Evolutionary conservation across 2,113 vertebrate species (phyloP), one percentile per base, ranked within the genome.

Genomic region (Nothoprocta perdicaria): DNA sequence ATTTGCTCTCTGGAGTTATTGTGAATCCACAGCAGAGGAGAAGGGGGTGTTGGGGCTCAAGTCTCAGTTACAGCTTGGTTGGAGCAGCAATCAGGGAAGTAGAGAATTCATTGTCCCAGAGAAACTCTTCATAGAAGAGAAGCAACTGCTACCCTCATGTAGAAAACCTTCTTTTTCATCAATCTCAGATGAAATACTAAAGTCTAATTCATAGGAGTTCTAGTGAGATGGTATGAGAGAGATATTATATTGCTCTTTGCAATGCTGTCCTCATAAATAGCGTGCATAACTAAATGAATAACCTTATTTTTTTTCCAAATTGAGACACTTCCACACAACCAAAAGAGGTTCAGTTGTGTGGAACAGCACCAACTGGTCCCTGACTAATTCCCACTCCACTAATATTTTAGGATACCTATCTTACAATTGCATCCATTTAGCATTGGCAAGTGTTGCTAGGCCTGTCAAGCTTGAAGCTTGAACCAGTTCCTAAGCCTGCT

Each of bases 291-390:
- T 80, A 60, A 53, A 66, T 2, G 3, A 73, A 22, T 19, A 67
- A 29, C 40, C 48, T 13, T 52, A 5, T 27, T 82, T 80, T 26
- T 75, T 71, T 62, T 67, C 73, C 55, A 40, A 85, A 35, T 43
- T 67, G 46, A 15, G 21, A 48, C n/a, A 24, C 6, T 0, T 0
- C 23, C 1, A 1, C 29, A 19, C 19, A n/a, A 80, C 73, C 8
- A 8, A 5, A 80, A 35, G 7, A 14, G 18, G 12, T 65, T 8
- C 11, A 0, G 1, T 10, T 45, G 45, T 71, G 26, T 2, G 0
- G 66, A 63, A 45, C 24, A 53, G 16, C 27, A 45, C 8, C 13
- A 38, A 8, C 16, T 67, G 19, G 29, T 45, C 17, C 43, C 63
- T 23, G 14, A 12, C 7, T 48, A 48, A 48, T 6, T 16, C 1